Evolutionary conservation across 2,113 vertebrate species (phyloP), one percentile per base, ranked within the genome.

Genomic region (Perccottus glenii): DNA sequence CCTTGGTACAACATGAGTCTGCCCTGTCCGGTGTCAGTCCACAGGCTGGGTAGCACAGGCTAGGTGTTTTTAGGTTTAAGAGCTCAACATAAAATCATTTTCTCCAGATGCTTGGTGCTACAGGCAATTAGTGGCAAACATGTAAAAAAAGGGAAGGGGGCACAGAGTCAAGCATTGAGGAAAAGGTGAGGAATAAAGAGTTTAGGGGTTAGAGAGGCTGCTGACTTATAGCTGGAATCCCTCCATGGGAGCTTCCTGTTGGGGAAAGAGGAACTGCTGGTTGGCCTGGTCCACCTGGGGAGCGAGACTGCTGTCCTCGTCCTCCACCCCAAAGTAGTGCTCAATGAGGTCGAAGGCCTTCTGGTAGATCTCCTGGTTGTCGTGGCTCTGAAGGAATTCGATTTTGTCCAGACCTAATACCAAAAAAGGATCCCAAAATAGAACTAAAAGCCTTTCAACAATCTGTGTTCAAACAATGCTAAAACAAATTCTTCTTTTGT

Each of bases 281-380:
- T 98, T 96, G 77, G 91, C 94, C 75, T 96, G 95, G 8, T 98
- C 96, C 80, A 98, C 97, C 76, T 96, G 96, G 0, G 97, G 96
- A 45, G 95, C 95, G 51, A 99, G 84, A 32, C 85, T 84, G 0
- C 91, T 87, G 52, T 96, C 96, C 27, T 98, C 97, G 0, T 98
- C 97, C 77, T 99, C 97, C 51, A 95, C 95, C 0, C 96, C 97
- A 6, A 99, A 99, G 85, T 99, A 99, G 90, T 98, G 97, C 93
- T 99, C 98, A 0, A 99, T 98, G 56, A 99, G 80, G 76, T 98
- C 96, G 9, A 98, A 99, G 48, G 98, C 98, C 86, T 99, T 99
- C 93, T 99, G 98, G 92, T 98, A 99, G 88, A 99, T 99, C 86
- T 99, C 98, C 77, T 98, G 98, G 91, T 99, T 99, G 88, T 99